These are phyloP conservation scores for Drosophila sulfurigaster DNA, from an alignment of 1,140 invertebrate species.

Conservation along the genomic window DNA sequence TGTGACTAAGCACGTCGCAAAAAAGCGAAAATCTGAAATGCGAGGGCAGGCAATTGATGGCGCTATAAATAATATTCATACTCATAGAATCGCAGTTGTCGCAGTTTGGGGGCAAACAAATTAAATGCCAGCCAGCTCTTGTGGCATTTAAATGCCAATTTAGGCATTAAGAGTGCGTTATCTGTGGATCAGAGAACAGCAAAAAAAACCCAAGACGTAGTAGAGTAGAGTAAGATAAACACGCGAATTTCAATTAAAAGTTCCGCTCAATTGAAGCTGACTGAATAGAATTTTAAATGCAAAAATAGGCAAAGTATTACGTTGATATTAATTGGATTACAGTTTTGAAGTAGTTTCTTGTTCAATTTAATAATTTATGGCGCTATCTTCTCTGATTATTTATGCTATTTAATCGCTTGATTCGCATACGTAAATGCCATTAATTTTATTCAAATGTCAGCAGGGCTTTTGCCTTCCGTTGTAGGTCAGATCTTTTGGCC, in stretches of 20 bases:
- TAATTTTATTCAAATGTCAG: constrained; percentile 3
- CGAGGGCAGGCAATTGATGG: constrained; percentile 45
- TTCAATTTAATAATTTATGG: no score
- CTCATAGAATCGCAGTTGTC: constrained; percentile 16
- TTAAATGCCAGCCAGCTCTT: constrained; percentile 45
- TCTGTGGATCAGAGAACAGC: constrained; percentile 34
- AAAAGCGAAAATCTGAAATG: no score
- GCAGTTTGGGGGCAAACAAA: constrained; percentile 25
- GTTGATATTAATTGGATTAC: background rate
- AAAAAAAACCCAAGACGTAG: constrained; percentile 23
- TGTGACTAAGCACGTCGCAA: constrained; percentile 24
- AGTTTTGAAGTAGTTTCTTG: no score
- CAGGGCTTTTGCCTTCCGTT: background rate
- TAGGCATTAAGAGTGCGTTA: constrained; percentile 51
- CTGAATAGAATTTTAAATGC: background rate
- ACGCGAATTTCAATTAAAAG: constrained; percentile 66
- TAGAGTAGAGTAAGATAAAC: background rate
- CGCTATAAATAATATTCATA: constrained; percentile 48
- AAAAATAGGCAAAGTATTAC: background rate
- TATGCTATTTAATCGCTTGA: background rate
- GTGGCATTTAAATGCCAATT: constrained; percentile 50
- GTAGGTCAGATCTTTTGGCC: constrained; percentile 34
- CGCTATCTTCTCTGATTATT: background rate
- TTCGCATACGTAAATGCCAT: constrained; percentile 15
- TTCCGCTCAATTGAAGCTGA: constrained; percentile 60